Evolutionary conservation across 2,888 invertebrate species (phyloP).

Genomic region (Sphecodes monilicornis): DNA sequence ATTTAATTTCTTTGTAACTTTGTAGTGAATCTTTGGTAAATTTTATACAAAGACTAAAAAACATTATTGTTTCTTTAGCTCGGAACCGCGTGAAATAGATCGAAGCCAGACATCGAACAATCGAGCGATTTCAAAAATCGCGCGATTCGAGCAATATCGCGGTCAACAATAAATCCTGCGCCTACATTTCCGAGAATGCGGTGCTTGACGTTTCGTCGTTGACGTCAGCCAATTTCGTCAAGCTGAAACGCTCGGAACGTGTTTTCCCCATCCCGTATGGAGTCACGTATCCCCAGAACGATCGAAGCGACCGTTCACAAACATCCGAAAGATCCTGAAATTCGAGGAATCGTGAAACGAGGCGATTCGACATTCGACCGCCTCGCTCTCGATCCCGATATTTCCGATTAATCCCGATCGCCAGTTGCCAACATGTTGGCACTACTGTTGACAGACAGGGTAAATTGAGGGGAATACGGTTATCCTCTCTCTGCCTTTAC

Average conservation of each 20-base stretch:
- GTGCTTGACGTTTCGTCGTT: constrained; percentile 66
- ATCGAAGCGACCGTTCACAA: not conserved
- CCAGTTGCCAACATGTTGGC: constrained; percentile 68
- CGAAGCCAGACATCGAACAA: not conserved
- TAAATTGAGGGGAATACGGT: no score
- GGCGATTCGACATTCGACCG: not conserved
- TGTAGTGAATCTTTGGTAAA: not conserved
- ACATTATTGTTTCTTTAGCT: not conserved
- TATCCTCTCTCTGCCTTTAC: no score
- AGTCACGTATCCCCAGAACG: not conserved
- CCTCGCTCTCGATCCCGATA: not conserved
- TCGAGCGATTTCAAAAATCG: constrained; percentile 48
- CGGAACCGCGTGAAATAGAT: not conserved
- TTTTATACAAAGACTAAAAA: not conserved
- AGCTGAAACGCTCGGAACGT: constrained; percentile 31
- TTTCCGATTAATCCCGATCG: constrained; percentile 15
- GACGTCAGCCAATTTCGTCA: constrained; percentile 71
- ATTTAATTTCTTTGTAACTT: not conserved
- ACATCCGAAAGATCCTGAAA: not conserved
- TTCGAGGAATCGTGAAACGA: not conserved
- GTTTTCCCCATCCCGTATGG: not conserved
- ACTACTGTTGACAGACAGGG: constrained; percentile 77
- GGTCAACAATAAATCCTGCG: constrained; percentile 51
- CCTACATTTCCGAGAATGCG: constrained; percentile 72
- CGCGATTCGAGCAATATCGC: constrained; percentile 46